Evolutionary conservation across 30 jellyfish, hydroid and myxozoan genomes (phyloP).

Genomic region (Sanderia malayensis): DNA sequence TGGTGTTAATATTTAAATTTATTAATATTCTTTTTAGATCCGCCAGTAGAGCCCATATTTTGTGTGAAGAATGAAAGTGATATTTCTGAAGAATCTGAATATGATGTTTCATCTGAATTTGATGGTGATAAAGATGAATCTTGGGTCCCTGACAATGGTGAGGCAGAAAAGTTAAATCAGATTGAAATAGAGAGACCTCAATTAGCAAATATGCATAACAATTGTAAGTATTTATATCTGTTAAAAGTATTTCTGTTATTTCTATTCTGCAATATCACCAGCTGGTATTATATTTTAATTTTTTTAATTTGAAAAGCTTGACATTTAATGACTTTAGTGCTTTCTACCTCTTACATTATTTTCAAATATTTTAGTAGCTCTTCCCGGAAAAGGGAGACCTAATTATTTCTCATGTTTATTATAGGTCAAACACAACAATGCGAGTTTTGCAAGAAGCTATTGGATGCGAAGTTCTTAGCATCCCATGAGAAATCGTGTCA

Average conservation of each 20-base stretch:
- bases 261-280: too few relatives aligned
- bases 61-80: conserved; percentile 44
- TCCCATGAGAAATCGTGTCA: neutral
- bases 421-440: neutral
- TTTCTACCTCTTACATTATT: too few relatives aligned
- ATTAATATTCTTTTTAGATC: conserved; percentile 31
- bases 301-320: too few relatives aligned
- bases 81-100: conserved; percentile 20
- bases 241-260: too few relatives aligned
- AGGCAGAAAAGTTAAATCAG: conserved; percentile 18
- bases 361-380: too few relatives aligned
- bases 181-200: neutral
- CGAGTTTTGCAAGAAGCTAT: neutral
- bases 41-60: conserved; percentile 71
- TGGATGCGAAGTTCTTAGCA: neutral
- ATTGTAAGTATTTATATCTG: conserved; percentile 20
- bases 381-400: too few relatives aligned
- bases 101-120: conserved; percentile 14
- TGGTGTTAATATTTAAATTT: neutral
- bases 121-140: conserved; percentile 29
- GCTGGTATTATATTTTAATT: too few relatives aligned
- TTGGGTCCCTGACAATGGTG: conserved; percentile 48
- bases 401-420: too few relatives aligned
- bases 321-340: too few relatives aligned
- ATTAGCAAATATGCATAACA: conserved; percentile 9